Base-by-base conservation (phyloP, 2,797 vertebrate species). In the Halcyon smyrnensis region DNA sequence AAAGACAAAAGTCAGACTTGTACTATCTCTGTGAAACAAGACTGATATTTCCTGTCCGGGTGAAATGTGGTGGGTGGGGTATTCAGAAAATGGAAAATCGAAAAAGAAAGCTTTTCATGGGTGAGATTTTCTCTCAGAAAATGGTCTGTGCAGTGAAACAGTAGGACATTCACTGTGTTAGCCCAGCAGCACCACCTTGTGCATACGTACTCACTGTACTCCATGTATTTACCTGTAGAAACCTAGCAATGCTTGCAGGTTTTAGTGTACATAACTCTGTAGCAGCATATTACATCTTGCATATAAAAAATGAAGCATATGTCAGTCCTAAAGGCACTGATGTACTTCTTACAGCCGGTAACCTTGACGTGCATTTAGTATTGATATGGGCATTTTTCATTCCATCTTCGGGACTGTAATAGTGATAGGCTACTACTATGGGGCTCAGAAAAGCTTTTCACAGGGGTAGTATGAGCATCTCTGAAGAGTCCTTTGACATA, bases 111-210 rank as follows among this genome's bases (percentile, higher is more conserved):
- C 8, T 84, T 84, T 64, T 34, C 8, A 19, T 5, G 30, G 5
- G 24, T 28, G n/a, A 65, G 13, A 23, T 57, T 93, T 82, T 73
- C 39, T 50, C 8, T 28, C 32, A 15, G 50, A 32, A 71, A 75
- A 80, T 9, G 57, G 18, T 62, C 51, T 65, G 32, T 34, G 54
- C 41, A n/a, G 46, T 24, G 65, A 53, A 91, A 34, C 0, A 65
- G 34, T 24, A n/a, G 73, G 25, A 77, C 12, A 5, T 18, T 32
- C 19, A 4, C 37, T 64, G 83, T 16, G 36, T 32, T 50, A 84
- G 86, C 83, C 54, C 95, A 68, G 91, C 95, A 95, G 91, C 97
- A 95, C 95, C 96, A 96, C 78, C 96, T 90, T 68, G 95, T 95
- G 96, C 71, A 9, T 3, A 37, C n/a, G 50, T 15, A 43, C 21